Evolutionary conservation across 1,140 invertebrate genomes (phyloP).

Genomic region (Drosophila setifemur): DNA sequence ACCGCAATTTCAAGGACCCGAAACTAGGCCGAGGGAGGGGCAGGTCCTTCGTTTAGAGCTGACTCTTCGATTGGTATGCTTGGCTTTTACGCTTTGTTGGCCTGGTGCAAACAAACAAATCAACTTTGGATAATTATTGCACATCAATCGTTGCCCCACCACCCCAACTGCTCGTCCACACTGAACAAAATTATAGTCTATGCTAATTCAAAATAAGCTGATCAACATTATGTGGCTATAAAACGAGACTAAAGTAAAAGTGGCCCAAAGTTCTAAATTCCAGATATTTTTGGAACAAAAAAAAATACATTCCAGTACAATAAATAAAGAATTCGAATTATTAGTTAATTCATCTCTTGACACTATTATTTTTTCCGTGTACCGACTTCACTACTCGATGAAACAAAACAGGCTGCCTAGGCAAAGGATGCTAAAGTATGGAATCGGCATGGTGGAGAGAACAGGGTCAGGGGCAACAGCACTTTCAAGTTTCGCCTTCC

Average conservation of each 20-base stretch:
- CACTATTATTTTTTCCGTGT: constrained; percentile 7
- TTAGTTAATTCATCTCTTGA: too few species aligned
- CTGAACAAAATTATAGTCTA: too few species aligned
- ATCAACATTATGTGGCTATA: too few species aligned
- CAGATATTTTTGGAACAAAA: too few species aligned
- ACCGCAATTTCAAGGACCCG: constrained; percentile 36
- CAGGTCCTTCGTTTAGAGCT: constrained; percentile 22
- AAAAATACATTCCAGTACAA: too few species aligned
- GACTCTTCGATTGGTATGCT: constrained; percentile 63
- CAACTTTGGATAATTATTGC: constrained; percentile 82
- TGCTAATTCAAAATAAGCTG: too few species aligned
- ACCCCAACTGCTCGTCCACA: background rate
- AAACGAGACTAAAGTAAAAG: too few species aligned
- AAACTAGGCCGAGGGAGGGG: background rate
- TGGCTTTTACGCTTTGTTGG: constrained; percentile 74
- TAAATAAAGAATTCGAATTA: too few species aligned
- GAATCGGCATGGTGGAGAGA: constrained; percentile 8
- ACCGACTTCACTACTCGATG: constrained; percentile 27
- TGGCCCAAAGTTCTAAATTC: too few species aligned
- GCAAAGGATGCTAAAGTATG: background rate
- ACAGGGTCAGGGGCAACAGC: constrained; percentile 40
- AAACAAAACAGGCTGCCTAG: constrained; percentile 38
- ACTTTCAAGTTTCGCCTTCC: constrained; percentile 48
- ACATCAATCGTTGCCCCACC: constrained; percentile 66
- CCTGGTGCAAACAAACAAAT: constrained; percentile 79